Conservation (phyloP, 2,797 vertebrate species). For the Ammospiza maritima region DNA sequence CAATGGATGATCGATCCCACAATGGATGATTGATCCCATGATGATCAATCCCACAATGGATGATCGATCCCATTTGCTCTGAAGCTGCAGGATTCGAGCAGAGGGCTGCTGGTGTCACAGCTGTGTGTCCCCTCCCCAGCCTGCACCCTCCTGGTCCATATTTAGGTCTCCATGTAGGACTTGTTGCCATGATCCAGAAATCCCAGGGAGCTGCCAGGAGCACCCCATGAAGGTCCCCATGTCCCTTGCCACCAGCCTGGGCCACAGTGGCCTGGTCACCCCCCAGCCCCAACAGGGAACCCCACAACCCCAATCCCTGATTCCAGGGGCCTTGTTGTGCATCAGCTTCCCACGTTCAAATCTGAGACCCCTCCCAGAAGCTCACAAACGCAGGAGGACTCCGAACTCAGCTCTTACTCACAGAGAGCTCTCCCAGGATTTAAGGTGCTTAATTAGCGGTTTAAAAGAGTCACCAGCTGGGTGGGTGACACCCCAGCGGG, state of each 20-base stretch:
- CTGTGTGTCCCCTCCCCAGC: background rate
- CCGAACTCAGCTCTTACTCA: constrained; percentile 10
- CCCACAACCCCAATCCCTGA: rapidly evolving
- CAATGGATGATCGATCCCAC: rapidly evolving
- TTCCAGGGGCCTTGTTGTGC: rapidly evolving
- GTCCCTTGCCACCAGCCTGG: background rate
- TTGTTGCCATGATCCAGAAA: rapidly evolving
- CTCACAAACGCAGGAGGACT: background rate
- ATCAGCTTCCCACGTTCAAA: background rate
- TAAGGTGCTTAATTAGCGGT: constrained; percentile 12
- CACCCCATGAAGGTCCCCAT: background rate
- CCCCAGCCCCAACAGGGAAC: background rate
- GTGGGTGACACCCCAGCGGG: constrained; percentile 9
- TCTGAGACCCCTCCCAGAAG: constrained; percentile 24
- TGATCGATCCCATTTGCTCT: background rate
- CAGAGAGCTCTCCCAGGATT: background rate
- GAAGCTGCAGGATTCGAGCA: background rate
- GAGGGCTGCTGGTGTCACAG: background rate
- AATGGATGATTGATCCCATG: background rate
- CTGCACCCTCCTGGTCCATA: rapidly evolving
- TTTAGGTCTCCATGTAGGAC: background rate
- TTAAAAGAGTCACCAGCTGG: background rate
- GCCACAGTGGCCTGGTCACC: rapidly evolving
- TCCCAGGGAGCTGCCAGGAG: background rate
- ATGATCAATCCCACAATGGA: too few species aligned